Evolutionary conservation across 2,888 invertebrate genomes (phyloP).

Genomic region (Leptinotarsa rubiginosa): DNA sequence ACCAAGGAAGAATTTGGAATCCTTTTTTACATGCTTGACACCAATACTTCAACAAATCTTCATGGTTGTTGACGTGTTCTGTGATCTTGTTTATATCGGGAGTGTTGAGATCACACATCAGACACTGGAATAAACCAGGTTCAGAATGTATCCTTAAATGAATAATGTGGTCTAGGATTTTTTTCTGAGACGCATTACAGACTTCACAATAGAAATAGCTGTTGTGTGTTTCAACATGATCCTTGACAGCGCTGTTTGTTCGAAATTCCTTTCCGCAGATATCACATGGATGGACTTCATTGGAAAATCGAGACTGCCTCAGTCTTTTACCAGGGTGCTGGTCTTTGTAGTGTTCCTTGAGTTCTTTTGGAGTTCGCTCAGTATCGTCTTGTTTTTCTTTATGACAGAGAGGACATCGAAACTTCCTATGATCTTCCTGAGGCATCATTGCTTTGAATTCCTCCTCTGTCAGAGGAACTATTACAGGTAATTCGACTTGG

Average conservation of each 20-base stretch:
- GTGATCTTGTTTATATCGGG: slow-evolving; percentile 60
- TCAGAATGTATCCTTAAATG: slow-evolving; percentile 61
- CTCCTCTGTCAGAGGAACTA: slow-evolving; percentile 42
- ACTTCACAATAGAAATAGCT: slow-evolving; percentile 62
- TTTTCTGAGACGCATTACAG: slow-evolving; percentile 62
- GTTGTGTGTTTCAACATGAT: slow-evolving; percentile 63
- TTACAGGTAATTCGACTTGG: slow-evolving; percentile 36
- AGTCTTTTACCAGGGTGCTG: slow-evolving; percentile 57
- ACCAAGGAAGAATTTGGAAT: slow-evolving; percentile 70
- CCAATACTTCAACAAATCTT: slow-evolving; percentile 67
- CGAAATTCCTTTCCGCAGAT: slow-evolving; percentile 62
- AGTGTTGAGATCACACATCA: slow-evolving; percentile 62
- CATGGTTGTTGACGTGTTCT: slow-evolving; percentile 60
- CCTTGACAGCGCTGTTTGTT: slow-evolving; percentile 57
- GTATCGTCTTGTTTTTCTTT: slow-evolving; percentile 54
- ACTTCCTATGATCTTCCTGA: slow-evolving; percentile 39
- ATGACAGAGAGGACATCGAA: slow-evolving; percentile 56
- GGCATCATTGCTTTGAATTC: slow-evolving; percentile 44
- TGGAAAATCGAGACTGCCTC: slow-evolving; percentile 52
- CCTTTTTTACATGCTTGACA: slow-evolving; percentile 71
- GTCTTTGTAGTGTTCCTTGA: slow-evolving; percentile 56
- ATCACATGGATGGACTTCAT: slow-evolving; percentile 58
- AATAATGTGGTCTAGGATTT: slow-evolving; percentile 61
- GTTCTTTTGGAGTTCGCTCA: slow-evolving; percentile 52
- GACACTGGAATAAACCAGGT: slow-evolving; percentile 60